Evolutionary conservation across 2,888 invertebrate genomes (phyloP).

Genomic region (Linnaemya vulpina): DNA sequence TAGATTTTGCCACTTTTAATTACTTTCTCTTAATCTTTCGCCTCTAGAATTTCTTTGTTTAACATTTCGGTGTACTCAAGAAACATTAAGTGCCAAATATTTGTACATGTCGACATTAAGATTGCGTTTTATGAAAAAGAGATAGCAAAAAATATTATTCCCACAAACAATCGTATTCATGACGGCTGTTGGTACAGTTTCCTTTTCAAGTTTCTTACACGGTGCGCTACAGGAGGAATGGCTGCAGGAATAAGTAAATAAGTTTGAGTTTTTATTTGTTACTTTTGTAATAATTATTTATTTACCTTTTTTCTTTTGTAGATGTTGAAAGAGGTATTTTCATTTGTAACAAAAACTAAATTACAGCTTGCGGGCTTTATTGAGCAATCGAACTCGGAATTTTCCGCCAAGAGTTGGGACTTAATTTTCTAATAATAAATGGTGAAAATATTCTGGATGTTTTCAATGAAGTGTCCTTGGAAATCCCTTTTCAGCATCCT

Average conservation of each 20-base stretch:
- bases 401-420: too few relatives aligned
- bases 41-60: neutral
- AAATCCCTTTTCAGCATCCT: too few relatives aligned
- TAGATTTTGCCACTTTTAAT: slow-evolving; percentile 53
- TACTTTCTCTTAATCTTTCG: slow-evolving; percentile 40
- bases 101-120: slow-evolving; percentile 34
- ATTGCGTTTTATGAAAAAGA: slow-evolving; percentile 1
- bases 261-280: neutral
- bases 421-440: too few relatives aligned
- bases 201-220: slow-evolving; percentile 9
- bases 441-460: too few relatives aligned
- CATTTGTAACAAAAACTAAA: too few relatives aligned
- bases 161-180: slow-evolving; percentile 56
- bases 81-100: slow-evolving; percentile 18
- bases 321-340: too few relatives aligned
- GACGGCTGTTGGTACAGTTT: slow-evolving; percentile 38
- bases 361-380: too few relatives aligned
- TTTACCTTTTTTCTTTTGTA: too few relatives aligned
- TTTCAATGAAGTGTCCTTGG: too few relatives aligned
- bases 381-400: too few relatives aligned
- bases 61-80: neutral
- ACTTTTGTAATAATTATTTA: neutral
- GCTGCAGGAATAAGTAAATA: neutral
- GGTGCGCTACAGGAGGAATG: neutral
- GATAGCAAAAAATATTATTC: slow-evolving; percentile 44